These are phyloP conservation scores for Pandemis cinnamomeana DNA, from an alignment of 2,888 invertebrate species.

Conservation along the genomic window DNA sequence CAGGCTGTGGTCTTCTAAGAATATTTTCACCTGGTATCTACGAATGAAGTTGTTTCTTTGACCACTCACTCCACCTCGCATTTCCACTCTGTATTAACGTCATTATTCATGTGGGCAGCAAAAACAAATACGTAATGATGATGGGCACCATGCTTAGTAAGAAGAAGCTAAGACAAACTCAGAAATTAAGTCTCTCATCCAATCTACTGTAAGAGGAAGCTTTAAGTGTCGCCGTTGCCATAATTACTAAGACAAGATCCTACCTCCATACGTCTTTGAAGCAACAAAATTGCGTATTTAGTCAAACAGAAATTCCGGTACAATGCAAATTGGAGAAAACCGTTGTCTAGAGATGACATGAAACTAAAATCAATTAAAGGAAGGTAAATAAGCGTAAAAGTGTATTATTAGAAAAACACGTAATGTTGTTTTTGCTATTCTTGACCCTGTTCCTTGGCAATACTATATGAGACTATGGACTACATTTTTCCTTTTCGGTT, in stretches of 20 bases:
- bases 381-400: background rate
- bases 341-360: background rate
- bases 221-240: slow-evolving; percentile 5
- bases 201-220: background rate
- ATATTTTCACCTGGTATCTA: too few species aligned
- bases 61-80: too few species aligned
- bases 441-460: too few species aligned
- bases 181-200: background rate
- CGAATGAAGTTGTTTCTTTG: too few species aligned
- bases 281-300: slow-evolving; percentile 7
- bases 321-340: slow-evolving; percentile 8
- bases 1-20: too few species aligned
- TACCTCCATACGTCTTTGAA: slow-evolving; percentile 19
- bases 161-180: slow-evolving; percentile 3
- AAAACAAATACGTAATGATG: background rate
- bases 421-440: too few species aligned
- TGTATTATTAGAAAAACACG: too few species aligned
- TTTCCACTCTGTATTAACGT: background rate
- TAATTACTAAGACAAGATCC: slow-evolving; percentile 16
- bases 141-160: background rate
- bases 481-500: too few species aligned
- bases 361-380: slow-evolving; percentile 4
- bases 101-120: background rate
- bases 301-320: slow-evolving; percentile 16
- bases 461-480: too few species aligned